Conservation (phyloP, 1,140 invertebrate species). For the Stegodyphus mimosarum region DNA sequence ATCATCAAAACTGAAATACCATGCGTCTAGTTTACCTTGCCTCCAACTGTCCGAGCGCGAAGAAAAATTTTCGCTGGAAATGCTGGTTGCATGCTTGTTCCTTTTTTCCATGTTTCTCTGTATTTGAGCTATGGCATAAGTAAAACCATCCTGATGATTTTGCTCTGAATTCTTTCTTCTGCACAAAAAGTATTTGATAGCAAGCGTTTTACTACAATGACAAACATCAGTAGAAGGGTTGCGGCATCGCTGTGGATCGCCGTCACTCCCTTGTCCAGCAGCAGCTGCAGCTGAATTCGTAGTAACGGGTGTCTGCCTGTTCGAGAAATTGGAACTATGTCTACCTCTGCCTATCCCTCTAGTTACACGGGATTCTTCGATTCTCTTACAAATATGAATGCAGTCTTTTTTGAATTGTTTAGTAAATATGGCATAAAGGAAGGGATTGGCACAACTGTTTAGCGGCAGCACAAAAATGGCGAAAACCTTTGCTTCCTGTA, state of each 20-base stretch:
- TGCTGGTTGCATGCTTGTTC: constrained; percentile 73
- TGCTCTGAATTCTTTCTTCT: constrained; percentile 7
- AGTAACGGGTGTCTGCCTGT: constrained; percentile 82
- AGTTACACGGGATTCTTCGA: constrained; percentile 80
- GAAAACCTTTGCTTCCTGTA: constrained; percentile 89
- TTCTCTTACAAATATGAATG: constrained; percentile 90
- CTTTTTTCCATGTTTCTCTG: constrained; percentile 67
- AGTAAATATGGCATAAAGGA: constrained; percentile 95
- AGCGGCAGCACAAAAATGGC: constrained; percentile 94
- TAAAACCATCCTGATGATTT: constrained; percentile 73
- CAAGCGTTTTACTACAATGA: constrained; percentile 44
- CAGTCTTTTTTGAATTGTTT: constrained; percentile 99
- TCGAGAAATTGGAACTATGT: constrained; percentile 89
- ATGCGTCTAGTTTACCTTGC: constrained; percentile 45
- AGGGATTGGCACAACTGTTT: constrained; percentile 97
- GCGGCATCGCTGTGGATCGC: not conserved
- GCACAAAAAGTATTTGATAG: constrained; percentile 60
- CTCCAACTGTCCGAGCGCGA: constrained; percentile 86
- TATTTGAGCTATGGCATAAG: constrained; percentile 83
- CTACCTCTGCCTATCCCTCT: constrained; percentile 79
- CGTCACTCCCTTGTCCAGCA: constrained; percentile 64
- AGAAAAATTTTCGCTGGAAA: constrained; percentile 89
- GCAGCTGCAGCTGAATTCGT: constrained; percentile 84
- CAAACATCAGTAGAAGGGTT: constrained; percentile 23
- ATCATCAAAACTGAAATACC: too few relatives aligned